Conservation (phyloP, 53 echinoderm and acorn worm genomes). For the Echinometra lucunter region DNA sequence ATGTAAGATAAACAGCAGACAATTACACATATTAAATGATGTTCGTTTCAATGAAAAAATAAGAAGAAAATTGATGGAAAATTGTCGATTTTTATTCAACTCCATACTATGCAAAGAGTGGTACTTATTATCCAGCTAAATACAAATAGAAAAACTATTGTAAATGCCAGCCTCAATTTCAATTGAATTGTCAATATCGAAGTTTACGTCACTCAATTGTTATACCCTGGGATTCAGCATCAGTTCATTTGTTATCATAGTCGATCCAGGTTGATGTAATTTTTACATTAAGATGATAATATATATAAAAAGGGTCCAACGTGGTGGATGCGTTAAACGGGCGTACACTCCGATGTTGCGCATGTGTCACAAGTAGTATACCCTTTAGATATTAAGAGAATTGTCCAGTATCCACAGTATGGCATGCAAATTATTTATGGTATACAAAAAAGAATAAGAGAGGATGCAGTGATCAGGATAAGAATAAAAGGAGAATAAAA, state of each 20-base stretch:
- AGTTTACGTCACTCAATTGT: not conserved
- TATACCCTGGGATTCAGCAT: not conserved
- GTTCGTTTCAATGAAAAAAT: not conserved
- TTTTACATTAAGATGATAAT: not conserved
- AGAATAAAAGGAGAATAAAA: no score
- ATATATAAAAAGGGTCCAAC: not conserved
- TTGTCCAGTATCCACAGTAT: no score
- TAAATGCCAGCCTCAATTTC: not conserved
- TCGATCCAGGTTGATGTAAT: not conserved
- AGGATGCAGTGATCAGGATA: no score
- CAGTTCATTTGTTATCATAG: not conserved
- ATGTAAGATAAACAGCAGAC: no score
- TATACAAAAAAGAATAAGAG: no score
- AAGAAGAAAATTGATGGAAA: not conserved
- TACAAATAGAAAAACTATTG: not conserved
- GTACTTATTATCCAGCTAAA: not conserved
- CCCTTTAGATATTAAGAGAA: no score
- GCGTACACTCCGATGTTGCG: not conserved
- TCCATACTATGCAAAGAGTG: not conserved
- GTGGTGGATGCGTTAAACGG: not conserved
- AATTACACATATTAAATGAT: not conserved
- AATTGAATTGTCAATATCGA: not conserved
- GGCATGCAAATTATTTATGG: no score
- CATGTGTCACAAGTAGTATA: no score
- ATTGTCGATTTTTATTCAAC: not conserved